These are phyloP conservation scores for Ariopsis seemanni DNA, from an alignment of 2,113 vertebrate genomes.

Conservation along the genomic window DNA sequence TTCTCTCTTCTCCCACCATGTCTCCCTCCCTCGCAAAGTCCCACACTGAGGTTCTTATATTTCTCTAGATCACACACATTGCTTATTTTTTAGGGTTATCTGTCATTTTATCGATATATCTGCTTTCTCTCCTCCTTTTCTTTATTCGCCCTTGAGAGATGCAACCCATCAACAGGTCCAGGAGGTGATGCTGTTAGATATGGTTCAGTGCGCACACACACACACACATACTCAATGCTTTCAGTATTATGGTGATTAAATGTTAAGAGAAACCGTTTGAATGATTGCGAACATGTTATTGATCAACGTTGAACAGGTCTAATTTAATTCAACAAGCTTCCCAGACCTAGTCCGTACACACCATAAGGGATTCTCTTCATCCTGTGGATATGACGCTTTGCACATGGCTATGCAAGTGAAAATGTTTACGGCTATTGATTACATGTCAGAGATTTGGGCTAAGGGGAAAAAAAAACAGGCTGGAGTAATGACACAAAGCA, in stretches of 20 bases:
- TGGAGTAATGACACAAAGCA: constrained; percentile 38
- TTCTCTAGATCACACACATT: constrained; percentile 2
- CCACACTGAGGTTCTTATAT: constrained; percentile 15
- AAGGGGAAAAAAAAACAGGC: constrained; percentile 4
- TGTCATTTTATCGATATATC: not conserved
- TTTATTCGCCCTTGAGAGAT: not conserved
- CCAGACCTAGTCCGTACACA: not conserved
- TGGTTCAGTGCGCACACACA: not conserved
- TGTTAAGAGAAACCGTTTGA: not conserved
- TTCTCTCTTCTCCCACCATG: constrained; percentile 24
- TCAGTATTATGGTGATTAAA: not conserved
- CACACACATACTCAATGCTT: not conserved
- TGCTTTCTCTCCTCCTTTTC: not conserved
- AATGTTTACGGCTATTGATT: constrained; percentile 42
- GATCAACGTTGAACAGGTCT: not conserved
- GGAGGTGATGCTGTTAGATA: not conserved
- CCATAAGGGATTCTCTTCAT: constrained; percentile 14
- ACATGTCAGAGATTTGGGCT: constrained; percentile 42
- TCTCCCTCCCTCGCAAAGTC: constrained; percentile 16
- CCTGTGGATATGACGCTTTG: not conserved
- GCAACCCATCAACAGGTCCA: constrained; percentile 33
- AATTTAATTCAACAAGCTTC: not conserved
- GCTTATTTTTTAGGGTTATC: not conserved
- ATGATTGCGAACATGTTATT: not conserved
- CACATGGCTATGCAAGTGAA: constrained; percentile 17